These are phyloP conservation scores for Scaptomyza montana DNA, from an alignment of 1,140 invertebrate genomes.

Conservation along the genomic window DNA sequence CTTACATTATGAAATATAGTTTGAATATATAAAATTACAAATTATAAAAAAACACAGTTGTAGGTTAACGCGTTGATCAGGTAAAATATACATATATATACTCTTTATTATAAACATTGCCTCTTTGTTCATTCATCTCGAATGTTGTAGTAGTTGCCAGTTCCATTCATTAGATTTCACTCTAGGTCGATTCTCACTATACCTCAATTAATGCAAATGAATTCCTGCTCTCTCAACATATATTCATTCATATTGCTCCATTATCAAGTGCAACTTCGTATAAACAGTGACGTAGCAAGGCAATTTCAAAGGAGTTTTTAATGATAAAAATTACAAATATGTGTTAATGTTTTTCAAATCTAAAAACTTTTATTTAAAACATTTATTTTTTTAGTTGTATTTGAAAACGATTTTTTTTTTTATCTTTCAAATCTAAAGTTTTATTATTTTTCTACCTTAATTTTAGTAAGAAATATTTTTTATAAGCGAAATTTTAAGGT, in stretches of 20 bases:
- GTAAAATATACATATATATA: slow-evolving; percentile 57
- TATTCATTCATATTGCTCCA: neutral
- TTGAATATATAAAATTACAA: slow-evolving; percentile 65
- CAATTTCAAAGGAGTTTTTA: neutral
- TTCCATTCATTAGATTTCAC: neutral
- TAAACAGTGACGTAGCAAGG: slow-evolving; percentile 1
- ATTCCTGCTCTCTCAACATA: neutral
- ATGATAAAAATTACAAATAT: too few species aligned
- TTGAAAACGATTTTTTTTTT: too few species aligned
- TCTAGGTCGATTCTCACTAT: neutral
- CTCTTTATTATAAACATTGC: neutral
- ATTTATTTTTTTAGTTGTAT: too few species aligned
- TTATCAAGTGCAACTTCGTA: neutral
- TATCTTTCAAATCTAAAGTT: too few species aligned
- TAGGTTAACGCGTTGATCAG: slow-evolving; percentile 63
- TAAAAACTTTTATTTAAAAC: too few species aligned
- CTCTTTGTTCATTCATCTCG: slow-evolving; percentile 11
- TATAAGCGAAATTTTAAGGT: too few species aligned
- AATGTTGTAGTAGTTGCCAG: slow-evolving; percentile 2
- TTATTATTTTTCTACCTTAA: too few species aligned
- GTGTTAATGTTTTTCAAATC: too few species aligned
- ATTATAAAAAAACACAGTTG: slow-evolving; percentile 32
- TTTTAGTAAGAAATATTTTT: too few species aligned
- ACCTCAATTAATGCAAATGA: neutral
- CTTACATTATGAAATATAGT: slow-evolving; percentile 83